Evolutionary conservation across 2,113 vertebrate species (phyloP), one percentile per base, ranked within the genome.

Genomic region (Petaurus breviceps): DNA sequence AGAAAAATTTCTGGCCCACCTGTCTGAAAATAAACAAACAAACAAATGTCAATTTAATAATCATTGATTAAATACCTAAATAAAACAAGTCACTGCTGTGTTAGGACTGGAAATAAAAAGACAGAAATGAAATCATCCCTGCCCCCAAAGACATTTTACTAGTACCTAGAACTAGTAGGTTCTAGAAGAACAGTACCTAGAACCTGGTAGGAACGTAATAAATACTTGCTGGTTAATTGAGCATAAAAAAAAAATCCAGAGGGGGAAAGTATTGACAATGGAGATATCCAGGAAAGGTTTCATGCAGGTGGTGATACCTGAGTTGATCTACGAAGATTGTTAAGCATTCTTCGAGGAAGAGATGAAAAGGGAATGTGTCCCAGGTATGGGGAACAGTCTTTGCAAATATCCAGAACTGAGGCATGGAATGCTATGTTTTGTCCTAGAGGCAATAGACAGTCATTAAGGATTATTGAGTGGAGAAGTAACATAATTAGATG

Each of bases 1-100:
- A 96, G 49, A 49, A 93, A 95, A 96, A 90, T 24, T 14, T 93
- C 52, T 94, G 53, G 46, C 90, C 96, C 37, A 94, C 28, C 10
- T 97, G 89, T 96, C 95, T 93, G 90, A 84, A 84, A 84, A 43
- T n/a, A n/a, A n/a, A 23, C 53, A 54, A 54, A 24, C 4, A 68
- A 68, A 68, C 31, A 68, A 68, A 37, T 3, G 11, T 8, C n/a
- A 43, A 84, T 84, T 43, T 5, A 23, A 43, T 84, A 84, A 84
- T 1, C 68, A 43, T 84, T 43, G 19, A 43, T 84, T 84, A 84
- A 43, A 43, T 7, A 84, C 4, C n/a, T 23, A 43, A 37, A 16
- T 84, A 43, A 1, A 16, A 84, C 19, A 43, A 23, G n/a, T 84
- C 68, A 43, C 7, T 43, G 43, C n/a, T 43, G 19, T 22, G 0